Percentiles rank a stretch among this genome's conserved stretches.
Conservation (phyloP, 2,797 vertebrate genomes). For the Ciconia nigra region DNA sequence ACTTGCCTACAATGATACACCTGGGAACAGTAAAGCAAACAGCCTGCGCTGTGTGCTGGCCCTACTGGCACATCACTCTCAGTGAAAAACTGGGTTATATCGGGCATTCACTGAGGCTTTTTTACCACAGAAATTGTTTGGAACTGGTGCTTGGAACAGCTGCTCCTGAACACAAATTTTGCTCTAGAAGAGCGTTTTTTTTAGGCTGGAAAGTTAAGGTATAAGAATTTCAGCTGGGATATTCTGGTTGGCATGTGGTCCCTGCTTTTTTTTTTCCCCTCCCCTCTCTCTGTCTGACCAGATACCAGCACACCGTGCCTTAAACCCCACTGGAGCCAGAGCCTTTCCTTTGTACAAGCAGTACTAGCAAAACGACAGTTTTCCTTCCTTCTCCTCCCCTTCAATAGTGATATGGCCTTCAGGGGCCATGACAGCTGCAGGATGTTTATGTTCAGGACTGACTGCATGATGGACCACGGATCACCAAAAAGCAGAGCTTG, state of each 20-base stretch:
- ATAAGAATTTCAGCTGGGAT: neutral
- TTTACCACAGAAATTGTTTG: neutral
- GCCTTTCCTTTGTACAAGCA: neutral
- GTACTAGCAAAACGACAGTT: neutral
- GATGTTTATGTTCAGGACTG: neutral
- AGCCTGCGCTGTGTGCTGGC: neutral
- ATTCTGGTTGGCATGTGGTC: neutral
- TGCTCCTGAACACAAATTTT: neutral
- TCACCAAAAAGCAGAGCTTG: neutral
- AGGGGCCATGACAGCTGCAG: neutral
- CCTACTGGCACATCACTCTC: neutral
- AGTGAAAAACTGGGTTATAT: neutral
- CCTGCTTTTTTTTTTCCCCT: neutral
- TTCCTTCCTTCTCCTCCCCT: constrained; percentile 10
- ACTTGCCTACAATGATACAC: neutral
- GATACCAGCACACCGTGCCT: neutral
- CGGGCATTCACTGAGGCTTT: neutral
- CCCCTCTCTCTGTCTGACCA: neutral
- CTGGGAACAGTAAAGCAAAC: neutral
- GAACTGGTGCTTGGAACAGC: neutral
- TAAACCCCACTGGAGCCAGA: neutral
- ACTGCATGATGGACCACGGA: neutral
- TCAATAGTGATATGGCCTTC: fast-evolving
- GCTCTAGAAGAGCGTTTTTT: neutral
- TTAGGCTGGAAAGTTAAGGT: neutral